phyloP scores from a whole-genome alignment of 2,113 vertebrate species.

The Chloropsis cyanopogon region DNA sequence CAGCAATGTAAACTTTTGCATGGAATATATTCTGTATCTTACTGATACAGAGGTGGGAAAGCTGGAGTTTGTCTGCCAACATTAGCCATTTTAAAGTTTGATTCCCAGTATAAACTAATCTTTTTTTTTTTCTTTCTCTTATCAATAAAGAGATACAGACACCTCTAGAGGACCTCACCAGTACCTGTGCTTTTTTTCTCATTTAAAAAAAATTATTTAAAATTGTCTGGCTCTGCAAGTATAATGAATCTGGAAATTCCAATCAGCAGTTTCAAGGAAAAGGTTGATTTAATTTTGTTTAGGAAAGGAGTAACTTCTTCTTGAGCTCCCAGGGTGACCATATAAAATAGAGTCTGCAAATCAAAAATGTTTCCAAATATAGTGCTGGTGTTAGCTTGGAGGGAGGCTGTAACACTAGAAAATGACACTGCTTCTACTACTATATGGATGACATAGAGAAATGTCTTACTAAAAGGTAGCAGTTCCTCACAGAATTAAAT shows the following conservation, averaged over 20 bases:
- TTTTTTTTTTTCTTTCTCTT: background rate
- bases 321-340: background rate
- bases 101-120: background rate
- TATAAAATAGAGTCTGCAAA: background rate
- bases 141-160: background rate
- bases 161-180: background rate
- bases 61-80: background rate
- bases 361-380: conserved; percentile 22
- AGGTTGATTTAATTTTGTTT: background rate
- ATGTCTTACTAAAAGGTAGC: background rate
- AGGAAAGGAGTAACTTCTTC: background rate
- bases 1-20: background rate
- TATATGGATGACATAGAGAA: background rate
- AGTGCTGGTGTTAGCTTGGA: background rate
- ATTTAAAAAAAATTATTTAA: background rate
- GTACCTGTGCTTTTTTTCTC: background rate
- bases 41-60: background rate
- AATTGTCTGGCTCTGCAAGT: background rate
- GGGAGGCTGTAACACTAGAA: background rate
- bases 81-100: background rate
- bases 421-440: background rate
- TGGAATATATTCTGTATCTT: background rate
- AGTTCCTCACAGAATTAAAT: background rate
- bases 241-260: background rate
- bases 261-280: background rate